These are phyloP conservation scores for Aplysia californica DNA, from an alignment of 1,140 invertebrate genomes.

Conservation along the genomic window DNA sequence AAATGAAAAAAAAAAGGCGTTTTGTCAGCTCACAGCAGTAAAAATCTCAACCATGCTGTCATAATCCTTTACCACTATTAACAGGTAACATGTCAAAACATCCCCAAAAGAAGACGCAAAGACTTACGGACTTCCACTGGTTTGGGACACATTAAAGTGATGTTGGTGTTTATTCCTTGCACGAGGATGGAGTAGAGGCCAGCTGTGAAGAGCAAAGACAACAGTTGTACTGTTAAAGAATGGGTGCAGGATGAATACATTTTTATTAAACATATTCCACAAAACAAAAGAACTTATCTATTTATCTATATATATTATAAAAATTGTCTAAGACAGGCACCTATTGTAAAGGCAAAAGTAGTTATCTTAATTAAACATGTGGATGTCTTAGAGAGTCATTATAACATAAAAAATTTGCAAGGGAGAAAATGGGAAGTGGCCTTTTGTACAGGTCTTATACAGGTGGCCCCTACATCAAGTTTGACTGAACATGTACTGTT, in stretches of 20 bases:
- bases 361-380: not conserved
- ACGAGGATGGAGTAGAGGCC: constrained; percentile 39
- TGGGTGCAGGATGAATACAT: not conserved
- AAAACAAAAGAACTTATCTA: not conserved
- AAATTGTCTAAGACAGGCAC: not conserved
- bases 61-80: too few relatives aligned
- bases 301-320: not conserved
- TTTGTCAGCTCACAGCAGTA: too few relatives aligned
- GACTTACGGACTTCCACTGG: constrained; percentile 37
- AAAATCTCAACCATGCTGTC: too few relatives aligned
- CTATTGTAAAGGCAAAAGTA: not conserved
- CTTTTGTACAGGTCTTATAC: too few relatives aligned
- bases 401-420: too few relatives aligned
- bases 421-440: too few relatives aligned
- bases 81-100: too few relatives aligned
- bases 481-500: too few relatives aligned
- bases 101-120: too few relatives aligned
- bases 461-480: too few relatives aligned
- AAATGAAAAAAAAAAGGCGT: too few relatives aligned
- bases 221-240: not conserved
- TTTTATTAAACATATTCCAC: not conserved
- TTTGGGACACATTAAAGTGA: constrained; percentile 33
- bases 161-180: constrained; percentile 33
- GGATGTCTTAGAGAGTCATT: too few relatives aligned
- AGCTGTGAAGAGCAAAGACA: constrained; percentile 33